Evolutionary conservation across 1,140 invertebrate genomes (phyloP).

Genomic region (Bombus polaris): DNA sequence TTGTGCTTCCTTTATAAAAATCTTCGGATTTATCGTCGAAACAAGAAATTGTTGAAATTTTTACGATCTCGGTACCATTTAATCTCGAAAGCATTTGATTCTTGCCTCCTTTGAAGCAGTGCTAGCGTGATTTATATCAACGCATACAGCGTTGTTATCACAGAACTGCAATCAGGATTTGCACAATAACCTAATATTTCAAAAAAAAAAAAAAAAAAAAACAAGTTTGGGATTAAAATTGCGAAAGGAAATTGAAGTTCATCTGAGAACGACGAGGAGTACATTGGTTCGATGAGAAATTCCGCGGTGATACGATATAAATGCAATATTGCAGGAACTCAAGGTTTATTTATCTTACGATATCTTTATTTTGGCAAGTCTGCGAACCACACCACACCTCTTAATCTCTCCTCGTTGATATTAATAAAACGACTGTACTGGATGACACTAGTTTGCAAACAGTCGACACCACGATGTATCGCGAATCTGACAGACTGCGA

Average conservation of each 20-base stretch:
- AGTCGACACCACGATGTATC: conserved; percentile 18
- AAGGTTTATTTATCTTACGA: conserved; percentile 18
- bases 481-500: conserved; percentile 24
- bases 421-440: conserved; percentile 44
- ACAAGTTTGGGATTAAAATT: neutral
- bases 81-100: too few species aligned
- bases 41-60: too few species aligned
- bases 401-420: conserved; percentile 52
- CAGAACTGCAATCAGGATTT: too few species aligned
- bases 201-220: too few species aligned
- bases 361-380: conserved; percentile 51
- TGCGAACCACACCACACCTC: conserved; percentile 51
- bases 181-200: neutral
- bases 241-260: neutral
- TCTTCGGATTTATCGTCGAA: too few species aligned
- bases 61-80: too few species aligned
- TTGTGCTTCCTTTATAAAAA: too few species aligned
- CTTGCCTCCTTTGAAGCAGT: too few species aligned
- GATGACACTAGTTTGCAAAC: conserved; percentile 49
- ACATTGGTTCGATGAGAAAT: neutral
- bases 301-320: neutral
- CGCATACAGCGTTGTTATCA: too few species aligned
- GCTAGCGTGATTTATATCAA: too few species aligned
- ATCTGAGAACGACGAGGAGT: too few species aligned
- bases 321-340: neutral